Evolutionary conservation across 2,113 vertebrate genomes (phyloP), one percentile per base, ranked within the genome.

Genomic region (Syngnathoides biaculeatus): DNA sequence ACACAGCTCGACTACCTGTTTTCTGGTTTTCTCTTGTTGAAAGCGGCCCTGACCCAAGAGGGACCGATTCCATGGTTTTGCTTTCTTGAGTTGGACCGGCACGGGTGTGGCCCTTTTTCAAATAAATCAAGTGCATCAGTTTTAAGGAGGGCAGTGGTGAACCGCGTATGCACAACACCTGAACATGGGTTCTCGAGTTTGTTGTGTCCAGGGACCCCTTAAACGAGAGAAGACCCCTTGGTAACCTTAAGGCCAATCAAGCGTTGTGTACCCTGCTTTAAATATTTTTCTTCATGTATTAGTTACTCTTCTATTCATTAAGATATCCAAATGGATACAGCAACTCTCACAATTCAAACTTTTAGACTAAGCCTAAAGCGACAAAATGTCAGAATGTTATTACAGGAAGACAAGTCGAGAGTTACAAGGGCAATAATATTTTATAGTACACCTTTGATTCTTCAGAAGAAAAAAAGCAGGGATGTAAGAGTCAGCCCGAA

Each of bases 41-140:
- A 22, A 22, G 24, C 40, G 65, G 55, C 66, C 52, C n/a, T 5
- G 11, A 15, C 24, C 58, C 22, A n/a, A 45, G 40, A 60, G 60
- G 38, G 2, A 63, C 6, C 45, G 2, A 71, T 82, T 35, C 72
- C 26, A 12, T 35, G 58, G 60, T 71, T 27, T 71, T 35, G 20
- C 10, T 78, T 67, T 47, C 71, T 43, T 63, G n/a, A 76, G 80
- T 74, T 72, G 39, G 64, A 86, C 74, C 26, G 27, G 26, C 77
- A 86, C 86, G 91, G 92, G 91, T 91, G 91, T 87, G 92, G 91
- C 85, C 85, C 75, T 87, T 65, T 80, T 58, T 79, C 79, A 85
- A 76, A 84, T 79, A 73, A 73, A 74, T 63, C 69, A 60, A 76
- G 70, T 24, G 35, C 55, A 88, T 78, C 52, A 30, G 26, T 27